These are phyloP conservation scores for Montipora capitata DNA, from an alignment of 92 coral and sea anemone species.

Conservation along the genomic window DNA sequence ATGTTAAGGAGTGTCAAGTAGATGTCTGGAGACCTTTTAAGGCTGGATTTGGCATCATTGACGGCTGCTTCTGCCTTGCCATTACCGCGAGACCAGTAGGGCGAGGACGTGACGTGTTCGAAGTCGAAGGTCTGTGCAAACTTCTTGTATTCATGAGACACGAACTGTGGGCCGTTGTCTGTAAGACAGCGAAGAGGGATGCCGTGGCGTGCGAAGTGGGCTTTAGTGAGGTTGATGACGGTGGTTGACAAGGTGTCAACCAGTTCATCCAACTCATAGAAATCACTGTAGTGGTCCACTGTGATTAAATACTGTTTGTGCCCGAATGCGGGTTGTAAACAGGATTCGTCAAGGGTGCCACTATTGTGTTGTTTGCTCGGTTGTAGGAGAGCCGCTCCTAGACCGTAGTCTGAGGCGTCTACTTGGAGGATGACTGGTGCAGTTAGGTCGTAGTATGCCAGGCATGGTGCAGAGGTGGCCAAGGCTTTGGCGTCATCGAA, in stretches of 20 bases:
- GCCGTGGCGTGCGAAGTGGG: slow-evolving; percentile 52
- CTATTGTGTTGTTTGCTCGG: slow-evolving; percentile 27
- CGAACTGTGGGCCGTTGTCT: slow-evolving; percentile 31
- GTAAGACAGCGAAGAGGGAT: slow-evolving; percentile 41
- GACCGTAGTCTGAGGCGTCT: slow-evolving; percentile 63
- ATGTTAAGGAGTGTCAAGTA: slow-evolving; percentile 26
- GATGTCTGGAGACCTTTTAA: slow-evolving; percentile 30
- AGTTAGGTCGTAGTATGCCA: slow-evolving; percentile 57
- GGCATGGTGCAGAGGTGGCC: slow-evolving; percentile 61
- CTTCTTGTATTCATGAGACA: slow-evolving; percentile 3
- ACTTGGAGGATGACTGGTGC: slow-evolving; percentile 68
- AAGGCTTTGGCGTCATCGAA: slow-evolving; percentile 56
- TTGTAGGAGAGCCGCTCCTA: slow-evolving; percentile 60
- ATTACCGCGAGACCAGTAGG: slow-evolving; percentile 65
- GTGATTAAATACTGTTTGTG: slow-evolving; percentile 39
- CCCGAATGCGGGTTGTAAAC: slow-evolving; percentile 36
- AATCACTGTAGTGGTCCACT: slow-evolving; percentile 38
- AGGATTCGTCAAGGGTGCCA: slow-evolving; percentile 39
- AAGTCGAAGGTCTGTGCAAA: slow-evolving; percentile 31
- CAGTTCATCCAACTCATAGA: slow-evolving; percentile 17
- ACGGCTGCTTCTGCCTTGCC: slow-evolving; percentile 42
- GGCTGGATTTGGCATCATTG: slow-evolving; percentile 25
- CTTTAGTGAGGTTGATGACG: slow-evolving; percentile 36
- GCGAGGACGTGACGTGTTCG: slow-evolving; percentile 49
- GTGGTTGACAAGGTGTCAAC: slow-evolving; percentile 32